Evolutionary conservation across 2,888 invertebrate genomes (phyloP), one percentile per base, ranked within the genome.

Genomic region (Tiliacea aurago): DNA sequence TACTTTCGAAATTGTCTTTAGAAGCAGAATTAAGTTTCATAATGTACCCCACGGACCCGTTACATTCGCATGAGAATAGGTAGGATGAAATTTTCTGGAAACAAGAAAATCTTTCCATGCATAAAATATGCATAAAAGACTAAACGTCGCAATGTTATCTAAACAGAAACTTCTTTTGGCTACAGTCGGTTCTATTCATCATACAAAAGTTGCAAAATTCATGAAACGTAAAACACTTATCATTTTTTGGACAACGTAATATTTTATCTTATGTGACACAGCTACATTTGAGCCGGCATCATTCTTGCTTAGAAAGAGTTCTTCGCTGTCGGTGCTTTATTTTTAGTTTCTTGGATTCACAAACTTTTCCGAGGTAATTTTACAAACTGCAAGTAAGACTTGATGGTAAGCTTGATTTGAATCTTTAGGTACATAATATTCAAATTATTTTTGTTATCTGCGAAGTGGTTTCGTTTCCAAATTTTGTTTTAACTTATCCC

Each of bases 221-320:
- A 65, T 64, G 69, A 75, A 83, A 78, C 70, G 45, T 70, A 59
- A 72, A 83, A 81, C 84, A 75, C 75, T 62, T 78, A 70, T 73
- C 59, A 69, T 73, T 70, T 73, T 68, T 66, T 62, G 47, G 76
- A 80, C 76, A 73, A 51, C 43, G 62, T 59, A 70, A 81, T 85
- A 80, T 81, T n/a, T 84, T 71, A 75, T 70, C 45, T 62, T 58
- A 18, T 45, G 59, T 37, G 66, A 64, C 75, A 71, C 53, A 63
- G 55, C 62, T 28, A 80, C 59, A 70, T 66, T 77, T 65, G 55
- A 75, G 56, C 62, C 61, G 41, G 61, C 47, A 59, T 74, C 41
- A 58, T 71, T 65, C 51, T 73, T 78, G 53, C 53, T 43, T 15
- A 68, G 56, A 43, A 55, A 55, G 20, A 64, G 20, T 1, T n/a